Evolutionary conservation across 2,797 vertebrate species (phyloP).

Genomic region (Echiichthys vipera): DNA sequence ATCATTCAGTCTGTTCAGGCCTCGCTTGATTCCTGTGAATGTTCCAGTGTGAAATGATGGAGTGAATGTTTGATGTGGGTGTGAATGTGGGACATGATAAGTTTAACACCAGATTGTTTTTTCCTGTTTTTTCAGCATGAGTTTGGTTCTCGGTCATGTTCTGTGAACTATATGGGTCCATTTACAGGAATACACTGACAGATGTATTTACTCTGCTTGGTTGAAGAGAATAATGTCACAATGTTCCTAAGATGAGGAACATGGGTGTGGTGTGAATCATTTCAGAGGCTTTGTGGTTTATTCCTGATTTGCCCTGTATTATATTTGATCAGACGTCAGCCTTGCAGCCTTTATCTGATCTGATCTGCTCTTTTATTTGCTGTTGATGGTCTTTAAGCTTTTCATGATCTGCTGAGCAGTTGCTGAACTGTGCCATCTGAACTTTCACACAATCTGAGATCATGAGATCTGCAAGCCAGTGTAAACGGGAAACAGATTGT

Average conservation of each 20-base stretch:
- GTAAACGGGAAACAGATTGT: no score
- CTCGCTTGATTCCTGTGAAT: constrained; percentile 10
- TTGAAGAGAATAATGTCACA: not conserved
- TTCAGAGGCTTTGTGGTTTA: no score
- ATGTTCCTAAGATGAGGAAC: not conserved
- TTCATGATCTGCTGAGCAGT: not conserved
- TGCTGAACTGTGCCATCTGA: not conserved
- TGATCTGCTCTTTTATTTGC: not conserved
- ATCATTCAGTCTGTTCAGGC: constrained; percentile 16
- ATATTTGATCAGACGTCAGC: not conserved
- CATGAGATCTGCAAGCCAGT: no score
- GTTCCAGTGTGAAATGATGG: constrained; percentile 18
- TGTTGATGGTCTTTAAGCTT: not conserved
- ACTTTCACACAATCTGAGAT: not conserved
- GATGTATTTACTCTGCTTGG: not conserved
- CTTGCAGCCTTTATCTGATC: not conserved
- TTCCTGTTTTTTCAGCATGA: not conserved
- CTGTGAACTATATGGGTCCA: not conserved
- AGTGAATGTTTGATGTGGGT: constrained; percentile 25
- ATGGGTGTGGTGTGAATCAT: not conserved
- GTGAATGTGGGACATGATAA: no score
- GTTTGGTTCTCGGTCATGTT: not conserved
- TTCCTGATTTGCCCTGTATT: not conserved
- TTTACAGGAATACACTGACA: not conserved
- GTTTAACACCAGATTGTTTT: not conserved